Evolutionary conservation across 2,113 vertebrate genomes (phyloP), one percentile per base, ranked within the genome.

Genomic region (Symphodus melops): DNA sequence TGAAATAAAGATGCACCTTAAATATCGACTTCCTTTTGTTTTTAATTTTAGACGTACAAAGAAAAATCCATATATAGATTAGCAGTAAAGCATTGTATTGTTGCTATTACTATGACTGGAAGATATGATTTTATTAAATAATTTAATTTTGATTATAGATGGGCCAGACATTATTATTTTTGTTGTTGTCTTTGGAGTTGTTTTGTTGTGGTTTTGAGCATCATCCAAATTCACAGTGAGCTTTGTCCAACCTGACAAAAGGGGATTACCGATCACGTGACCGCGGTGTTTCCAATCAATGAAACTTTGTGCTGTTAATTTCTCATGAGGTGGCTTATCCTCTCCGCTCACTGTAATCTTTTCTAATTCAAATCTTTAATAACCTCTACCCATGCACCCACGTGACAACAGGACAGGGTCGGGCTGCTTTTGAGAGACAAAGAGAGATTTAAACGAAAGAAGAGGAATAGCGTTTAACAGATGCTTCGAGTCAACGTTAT

Each of bases 361-460:
- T 71, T 84, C 80, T 86, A 78, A 90, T 88, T 86, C 82, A 81
- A 91, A 84, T 82, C 79, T 85, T 86, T 91, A 73, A 80, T 86
- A 89, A 89, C 89, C 79, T 91, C 81, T 82, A 79, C 61, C 58
- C 42, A 23, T 85, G 77, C 57, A n/a, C 75, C 48, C 83, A 85
- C 72, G 80, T 86, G 78, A 76, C 8, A 1, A 67, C 52, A 73
- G 72, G 83, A 41, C 77, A 79, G 49, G 20, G 53, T 39, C 51
- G 28, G 7, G 8, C 55, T 48, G 65, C 56, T 68, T 62, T 56
- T 46, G 14, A 68, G 53, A 71, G 55, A 61, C 48, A 8, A 54
- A 56, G 4, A 13, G 42, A 44, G 10, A 33, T 5, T 33, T 9
- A 41, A 11, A 41, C 39, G 11, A 41, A 41, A 11, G 39, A 2